phyloP scores from a whole-genome alignment of 2,797 vertebrate species.

The Galaxias olidus region DNA sequence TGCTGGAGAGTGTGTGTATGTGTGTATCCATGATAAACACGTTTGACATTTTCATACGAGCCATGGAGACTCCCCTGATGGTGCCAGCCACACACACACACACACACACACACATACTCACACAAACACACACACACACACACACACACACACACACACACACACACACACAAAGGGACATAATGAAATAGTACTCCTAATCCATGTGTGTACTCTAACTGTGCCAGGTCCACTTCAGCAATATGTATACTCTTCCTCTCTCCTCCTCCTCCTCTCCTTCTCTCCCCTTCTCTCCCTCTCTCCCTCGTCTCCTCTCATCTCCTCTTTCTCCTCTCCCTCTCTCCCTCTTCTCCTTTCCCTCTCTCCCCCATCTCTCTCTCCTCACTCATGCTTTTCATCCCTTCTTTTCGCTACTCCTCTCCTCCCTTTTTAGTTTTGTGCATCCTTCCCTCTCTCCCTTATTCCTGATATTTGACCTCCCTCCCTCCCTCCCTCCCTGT shows the following conservation, averaged over 20 bases:
- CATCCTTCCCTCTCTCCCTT: no score
- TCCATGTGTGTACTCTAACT: conserved; percentile 3
- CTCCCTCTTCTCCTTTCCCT: neutral
- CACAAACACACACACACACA: no score
- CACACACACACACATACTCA: no score
- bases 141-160: no score
- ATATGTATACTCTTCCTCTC: neutral
- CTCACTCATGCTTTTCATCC: conserved; percentile 45
- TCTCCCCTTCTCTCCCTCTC: conserved; percentile 12
- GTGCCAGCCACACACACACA: no score
- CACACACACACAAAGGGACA: no score
- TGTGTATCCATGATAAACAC: conserved; percentile 29
- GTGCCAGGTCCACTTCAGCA: conserved; percentile 1
- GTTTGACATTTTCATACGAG: conserved; percentile 45
- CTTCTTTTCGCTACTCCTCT: conserved; percentile 15
- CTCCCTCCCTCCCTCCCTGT: no score
- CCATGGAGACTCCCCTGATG: conserved; percentile 29
- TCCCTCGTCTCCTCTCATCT: conserved; percentile 40
- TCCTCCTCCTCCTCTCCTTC: neutral
- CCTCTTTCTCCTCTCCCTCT: conserved; percentile 33
- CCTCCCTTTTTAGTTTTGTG: no score
- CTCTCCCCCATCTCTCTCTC: conserved; percentile 3
- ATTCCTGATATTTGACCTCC: no score
- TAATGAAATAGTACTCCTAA: neutral
- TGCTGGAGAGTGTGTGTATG: conserved; percentile 2